A percentile compares a stretch with the other conserved stretches of the same genome.
Evolutionary conservation across 2,888 invertebrate species (phyloP).

Genomic region (Nipponacmea schrenckii): DNA sequence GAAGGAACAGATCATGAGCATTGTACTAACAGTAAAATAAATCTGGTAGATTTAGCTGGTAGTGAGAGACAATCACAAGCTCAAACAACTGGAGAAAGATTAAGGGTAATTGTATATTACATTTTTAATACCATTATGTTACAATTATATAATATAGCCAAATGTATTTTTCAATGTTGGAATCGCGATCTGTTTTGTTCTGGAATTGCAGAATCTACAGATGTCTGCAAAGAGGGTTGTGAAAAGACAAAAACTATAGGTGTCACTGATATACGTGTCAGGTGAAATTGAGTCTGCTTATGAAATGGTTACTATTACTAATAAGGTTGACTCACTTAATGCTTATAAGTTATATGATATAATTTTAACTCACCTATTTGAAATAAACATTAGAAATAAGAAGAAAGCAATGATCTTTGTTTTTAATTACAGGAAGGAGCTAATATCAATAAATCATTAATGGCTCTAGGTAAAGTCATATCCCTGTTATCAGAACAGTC

Average conservation of each 20-base stretch:
- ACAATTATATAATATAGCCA: neutral
- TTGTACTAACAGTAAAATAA: constrained; percentile 78
- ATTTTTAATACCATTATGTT: neutral
- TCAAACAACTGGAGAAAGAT: constrained; percentile 76
- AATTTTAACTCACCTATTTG: too few species aligned
- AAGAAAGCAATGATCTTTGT: neutral
- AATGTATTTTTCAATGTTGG: neutral
- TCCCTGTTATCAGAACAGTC: constrained; percentile 77
- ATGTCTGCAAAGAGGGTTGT: too few species aligned
- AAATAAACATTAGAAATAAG: too few species aligned
- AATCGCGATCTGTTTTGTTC: too few species aligned
- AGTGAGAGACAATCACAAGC: constrained; percentile 80
- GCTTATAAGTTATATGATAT: neutral
- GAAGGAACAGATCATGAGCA: constrained; percentile 70
- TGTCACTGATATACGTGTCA: too few species aligned
- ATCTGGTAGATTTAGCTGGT: constrained; percentile 84
- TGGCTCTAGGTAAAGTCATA: constrained; percentile 84
- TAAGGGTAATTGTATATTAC: constrained; percentile 67
- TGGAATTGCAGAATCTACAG: too few species aligned
- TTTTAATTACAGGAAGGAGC: constrained; percentile 62
- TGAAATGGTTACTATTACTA: too few species aligned
- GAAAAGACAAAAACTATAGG: too few species aligned
- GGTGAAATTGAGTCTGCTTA: too few species aligned
- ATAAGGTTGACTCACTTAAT: neutral
- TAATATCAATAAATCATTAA: constrained; percentile 75